A percentile compares a stretch with the other conserved stretches of the same genome.
Conservation (phyloP, 2,113 vertebrate genomes). For the Coracopsis vasa region DNA sequence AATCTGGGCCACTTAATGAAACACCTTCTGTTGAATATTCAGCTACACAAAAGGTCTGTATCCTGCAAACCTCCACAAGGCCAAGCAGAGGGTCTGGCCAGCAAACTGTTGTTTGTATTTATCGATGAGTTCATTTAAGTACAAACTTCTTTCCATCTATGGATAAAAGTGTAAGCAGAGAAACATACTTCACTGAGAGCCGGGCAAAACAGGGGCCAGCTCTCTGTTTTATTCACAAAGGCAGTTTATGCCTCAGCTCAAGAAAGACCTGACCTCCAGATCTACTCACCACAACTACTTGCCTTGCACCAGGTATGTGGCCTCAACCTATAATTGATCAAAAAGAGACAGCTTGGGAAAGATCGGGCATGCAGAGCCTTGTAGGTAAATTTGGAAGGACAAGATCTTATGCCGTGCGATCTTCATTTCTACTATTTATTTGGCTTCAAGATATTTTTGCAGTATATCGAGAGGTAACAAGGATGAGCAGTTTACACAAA, state of each 20-base stretch:
- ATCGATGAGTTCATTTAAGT: background rate
- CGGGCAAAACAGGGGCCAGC: background rate
- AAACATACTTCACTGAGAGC: background rate
- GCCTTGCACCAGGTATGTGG: background rate
- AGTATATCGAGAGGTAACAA: background rate
- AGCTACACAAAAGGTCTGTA: background rate
- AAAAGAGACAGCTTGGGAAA: background rate
- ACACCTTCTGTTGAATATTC: constrained; percentile 49
- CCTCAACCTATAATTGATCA: background rate
- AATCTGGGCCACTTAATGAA: constrained; percentile 51
- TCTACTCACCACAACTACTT: background rate
- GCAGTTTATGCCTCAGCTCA: background rate
- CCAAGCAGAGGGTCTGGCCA: background rate
- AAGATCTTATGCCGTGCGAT: background rate
- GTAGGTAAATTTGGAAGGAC: background rate
- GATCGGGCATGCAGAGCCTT: background rate
- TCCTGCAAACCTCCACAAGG: background rate
- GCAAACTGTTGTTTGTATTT: background rate
- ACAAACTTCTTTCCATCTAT: background rate
- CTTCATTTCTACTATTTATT: background rate
- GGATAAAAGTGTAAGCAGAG: background rate
- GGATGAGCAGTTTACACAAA: background rate
- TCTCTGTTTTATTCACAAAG: background rate
- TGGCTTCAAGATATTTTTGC: background rate
- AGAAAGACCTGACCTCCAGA: fast-evolving